A percentile compares a stretch with the other conserved stretches of the same genome.
Conservation (phyloP, 2,888 invertebrate genomes). For the Kuschelorhynchus macadamiae region DNA sequence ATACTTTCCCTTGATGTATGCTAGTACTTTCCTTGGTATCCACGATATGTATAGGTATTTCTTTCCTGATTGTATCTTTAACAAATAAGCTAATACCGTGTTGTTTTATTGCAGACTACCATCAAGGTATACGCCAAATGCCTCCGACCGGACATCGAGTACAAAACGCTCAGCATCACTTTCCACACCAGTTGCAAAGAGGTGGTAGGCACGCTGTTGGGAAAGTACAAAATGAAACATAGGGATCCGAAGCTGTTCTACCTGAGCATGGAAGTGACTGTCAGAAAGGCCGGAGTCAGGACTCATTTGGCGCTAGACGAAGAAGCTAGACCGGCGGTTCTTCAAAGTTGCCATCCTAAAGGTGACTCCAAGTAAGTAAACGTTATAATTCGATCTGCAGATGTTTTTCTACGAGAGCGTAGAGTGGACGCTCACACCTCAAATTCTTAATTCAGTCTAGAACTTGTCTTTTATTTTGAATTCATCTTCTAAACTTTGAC, state of each 20-base stretch:
- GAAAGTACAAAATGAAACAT: slow-evolving; percentile 90
- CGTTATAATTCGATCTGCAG: too few relatives aligned
- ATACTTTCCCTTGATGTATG: too few relatives aligned
- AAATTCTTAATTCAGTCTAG: too few relatives aligned
- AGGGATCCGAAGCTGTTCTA: slow-evolving; percentile 94
- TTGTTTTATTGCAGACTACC: slow-evolving; percentile 81
- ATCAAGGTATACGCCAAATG: slow-evolving; percentile 93
- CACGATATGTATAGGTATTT: too few relatives aligned
- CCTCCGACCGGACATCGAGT: slow-evolving; percentile 93
- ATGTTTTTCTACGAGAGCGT: too few relatives aligned
- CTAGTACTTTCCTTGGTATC: too few relatives aligned
- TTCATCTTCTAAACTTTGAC: too few relatives aligned
- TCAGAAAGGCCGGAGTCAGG: slow-evolving; percentile 85
- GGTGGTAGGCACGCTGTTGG: slow-evolving; percentile 86
- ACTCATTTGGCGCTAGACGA: slow-evolving; percentile 89
- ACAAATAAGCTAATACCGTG: too few relatives aligned
- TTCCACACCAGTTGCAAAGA: slow-evolving; percentile 91
- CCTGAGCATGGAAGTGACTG: slow-evolving; percentile 94
- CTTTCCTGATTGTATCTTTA: too few relatives aligned
- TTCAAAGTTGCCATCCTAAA: slow-evolving; percentile 94
- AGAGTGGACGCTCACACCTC: too few relatives aligned
- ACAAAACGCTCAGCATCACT: slow-evolving; percentile 93
- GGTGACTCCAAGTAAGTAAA: slow-evolving; percentile 87
- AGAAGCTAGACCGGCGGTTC: slow-evolving; percentile 89
- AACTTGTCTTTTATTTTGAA: background rate